phyloP scores from a whole-genome alignment of 2,888 invertebrate genomes.

The Autographa pulchrina region DNA sequence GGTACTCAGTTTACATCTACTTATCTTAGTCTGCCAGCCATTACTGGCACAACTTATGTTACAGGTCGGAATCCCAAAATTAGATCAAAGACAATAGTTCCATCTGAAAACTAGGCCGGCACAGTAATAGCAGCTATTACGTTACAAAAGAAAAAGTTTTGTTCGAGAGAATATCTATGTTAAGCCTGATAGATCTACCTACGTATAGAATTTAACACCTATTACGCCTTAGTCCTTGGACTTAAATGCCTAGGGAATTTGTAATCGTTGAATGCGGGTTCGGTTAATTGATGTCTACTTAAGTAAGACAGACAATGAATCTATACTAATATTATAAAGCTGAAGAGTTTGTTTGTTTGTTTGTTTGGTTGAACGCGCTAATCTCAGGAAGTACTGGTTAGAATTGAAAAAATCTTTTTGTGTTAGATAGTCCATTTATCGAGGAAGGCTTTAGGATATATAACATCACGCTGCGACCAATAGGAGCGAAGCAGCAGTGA shows the following conservation, averaged over 20 bases:
- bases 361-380: too few relatives aligned
- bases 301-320: neutral
- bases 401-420: too few relatives aligned
- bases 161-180: slow-evolving; percentile 11
- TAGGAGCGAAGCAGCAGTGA: too few relatives aligned
- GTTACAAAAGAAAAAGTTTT: slow-evolving; percentile 30
- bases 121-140: slow-evolving; percentile 24
- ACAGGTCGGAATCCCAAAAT: slow-evolving; percentile 32
- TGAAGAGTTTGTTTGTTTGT: too few relatives aligned
- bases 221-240: neutral
- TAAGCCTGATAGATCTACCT: neutral
- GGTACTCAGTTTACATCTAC: neutral
- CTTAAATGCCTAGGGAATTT: neutral
- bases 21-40: neutral
- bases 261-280: slow-evolving; percentile 10
- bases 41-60: neutral
- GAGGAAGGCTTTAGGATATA: too few relatives aligned
- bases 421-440: too few relatives aligned
- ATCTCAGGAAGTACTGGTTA: too few relatives aligned
- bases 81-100: slow-evolving; percentile 41
- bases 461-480: too few relatives aligned
- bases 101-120: slow-evolving; percentile 27
- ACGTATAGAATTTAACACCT: slow-evolving; percentile 2
- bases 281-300: slow-evolving; percentile 11
- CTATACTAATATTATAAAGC: too few relatives aligned